Evolutionary conservation across 2,888 invertebrate species (phyloP), one percentile per base, ranked within the genome.

Genomic region (Leptopilina syphax): DNA sequence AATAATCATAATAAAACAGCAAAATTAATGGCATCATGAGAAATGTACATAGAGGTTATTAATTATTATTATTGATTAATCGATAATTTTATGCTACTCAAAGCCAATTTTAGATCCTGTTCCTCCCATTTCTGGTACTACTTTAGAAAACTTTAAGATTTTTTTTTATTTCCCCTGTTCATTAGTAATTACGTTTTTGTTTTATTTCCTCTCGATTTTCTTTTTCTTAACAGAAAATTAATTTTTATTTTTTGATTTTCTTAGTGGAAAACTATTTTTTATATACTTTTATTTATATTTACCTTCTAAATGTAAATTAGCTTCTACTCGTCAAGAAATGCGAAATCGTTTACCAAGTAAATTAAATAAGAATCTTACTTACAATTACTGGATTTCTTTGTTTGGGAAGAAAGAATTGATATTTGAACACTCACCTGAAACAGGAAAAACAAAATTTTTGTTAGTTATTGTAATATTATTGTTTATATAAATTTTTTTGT

Each of bases 1-100:
- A 50, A 73, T 73, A 34, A 73, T 73, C 57, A 73, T 73, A 57
- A 73, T 73, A 73, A 50, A 50, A 73, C 70, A 66, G 24, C 24
- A n/a, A 3, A 77, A 65, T 47, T 68, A 47, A 68, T 68, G 47
- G 60, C 77, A 67, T 73, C 18, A 9, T n/a, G n/a, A 34, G n/a
- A 73, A 34, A 73, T 13, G 44, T 13, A 41, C 18, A 24, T n/a
- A 0, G 8, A 34, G 27, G n/a, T 73, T 73, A 57, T 41, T 73
- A 57, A 73, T 57, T 13, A 73, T 70, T 70, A 70, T 70, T 73
- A 57, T 66, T 66, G 34, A 66, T 41, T 66, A 27, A 57, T 73
- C 73, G 57, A 73, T 73, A 27, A 57, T 73, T 73, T 34, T 73
- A 18, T 57, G 67, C 18, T 18, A n/a, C 57, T 73, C 57, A 9